Percentiles rank a stretch among this genome's conserved stretches.
phyloP scores from a whole-genome alignment of 2,113 vertebrate genomes.

The Campylomormyrus tamandua region DNA sequence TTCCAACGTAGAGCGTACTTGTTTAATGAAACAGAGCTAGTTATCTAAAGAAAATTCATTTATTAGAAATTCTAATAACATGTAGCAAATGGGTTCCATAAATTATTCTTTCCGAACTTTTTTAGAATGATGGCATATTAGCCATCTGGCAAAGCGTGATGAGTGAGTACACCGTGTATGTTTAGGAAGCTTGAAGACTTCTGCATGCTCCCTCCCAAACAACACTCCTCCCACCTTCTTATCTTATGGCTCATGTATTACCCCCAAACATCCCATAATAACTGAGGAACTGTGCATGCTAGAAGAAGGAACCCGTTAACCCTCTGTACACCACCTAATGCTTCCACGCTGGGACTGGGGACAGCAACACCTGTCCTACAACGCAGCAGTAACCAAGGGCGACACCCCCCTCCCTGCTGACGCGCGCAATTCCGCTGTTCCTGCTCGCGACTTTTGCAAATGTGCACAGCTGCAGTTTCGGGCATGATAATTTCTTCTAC shows the following conservation, averaged over 20 bases:
- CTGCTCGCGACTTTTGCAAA: conserved; percentile 43
- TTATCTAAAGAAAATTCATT: conserved; percentile 58
- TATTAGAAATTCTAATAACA: conserved; percentile 46
- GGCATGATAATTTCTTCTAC: conserved; percentile 42
- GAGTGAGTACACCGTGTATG: not conserved
- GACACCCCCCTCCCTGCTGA: conserved; percentile 18
- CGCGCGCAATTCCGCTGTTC: not conserved
- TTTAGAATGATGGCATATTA: not conserved
- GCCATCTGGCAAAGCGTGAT: not conserved
- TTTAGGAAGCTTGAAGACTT: not conserved
- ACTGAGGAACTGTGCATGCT: conserved; percentile 22
- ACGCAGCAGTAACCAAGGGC: conserved; percentile 15
- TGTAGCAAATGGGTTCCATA: conserved; percentile 31
- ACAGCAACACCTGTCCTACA: conserved; percentile 32
- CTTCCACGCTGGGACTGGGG: conserved; percentile 25
- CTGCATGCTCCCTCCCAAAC: not conserved
- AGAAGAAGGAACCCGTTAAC: not conserved
- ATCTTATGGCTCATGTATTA: conserved; percentile 2
- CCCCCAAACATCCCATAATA: conserved; percentile 47
- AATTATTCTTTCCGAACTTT: not conserved
- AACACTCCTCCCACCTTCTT: not conserved
- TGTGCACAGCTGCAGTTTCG: conserved; percentile 55
- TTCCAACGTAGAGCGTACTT: conserved; percentile 35
- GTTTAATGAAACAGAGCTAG: conserved; percentile 54
- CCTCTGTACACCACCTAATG: conserved; percentile 34